Base-by-base conservation (phyloP, 2,888 invertebrate genomes). In the Chironomus riparius region DNA sequence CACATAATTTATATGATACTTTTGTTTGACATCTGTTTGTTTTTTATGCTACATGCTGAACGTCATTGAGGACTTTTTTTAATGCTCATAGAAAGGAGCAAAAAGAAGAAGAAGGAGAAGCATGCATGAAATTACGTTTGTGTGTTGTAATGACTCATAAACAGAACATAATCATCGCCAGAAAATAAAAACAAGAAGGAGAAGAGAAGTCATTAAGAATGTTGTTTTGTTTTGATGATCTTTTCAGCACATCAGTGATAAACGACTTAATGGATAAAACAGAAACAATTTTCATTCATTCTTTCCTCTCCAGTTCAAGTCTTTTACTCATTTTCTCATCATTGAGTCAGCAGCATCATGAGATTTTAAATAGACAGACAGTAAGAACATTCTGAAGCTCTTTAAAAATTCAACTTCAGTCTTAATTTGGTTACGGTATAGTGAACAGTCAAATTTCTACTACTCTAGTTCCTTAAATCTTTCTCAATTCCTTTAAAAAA, bases 181-280 rank as follows among this genome's bases (percentile, higher is more conserved):
- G 50, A 50, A 50, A 50, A 50, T 50, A 50, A 18, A 15, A 18
- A 18, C 50, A 56, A 10, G 56, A 15, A 56, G n/a, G 15, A 56
- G 56, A 56, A 18, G 56, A 15, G n/a, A 65, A 24, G 21, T 65
- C 65, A 65, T 65, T 24, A 65, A 21, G 21, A 22, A 24, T 21
- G 21, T 21, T 22, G 21, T 21, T 22, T 21, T 56, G 21, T 22
- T 24, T 21, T 24, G 24, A 65, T 65, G 65, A 65, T 65, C 65
- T 65, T 65, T 65, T 65, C 65, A 65, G 65, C 65, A 65, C 65
- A 65, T 65, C 65, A 56, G 56, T 65, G 22, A 65, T 38, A 62
- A 72, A 72, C 62, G 72, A 72, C 72, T 72, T 72, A 72, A 72
- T 72, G 72, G 61, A 61, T 72, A 72, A 61, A 72, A 62, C 72